Evolutionary conservation across 2,797 vertebrate species (phyloP).

Genomic region (Leptodactylus fallax): DNA sequence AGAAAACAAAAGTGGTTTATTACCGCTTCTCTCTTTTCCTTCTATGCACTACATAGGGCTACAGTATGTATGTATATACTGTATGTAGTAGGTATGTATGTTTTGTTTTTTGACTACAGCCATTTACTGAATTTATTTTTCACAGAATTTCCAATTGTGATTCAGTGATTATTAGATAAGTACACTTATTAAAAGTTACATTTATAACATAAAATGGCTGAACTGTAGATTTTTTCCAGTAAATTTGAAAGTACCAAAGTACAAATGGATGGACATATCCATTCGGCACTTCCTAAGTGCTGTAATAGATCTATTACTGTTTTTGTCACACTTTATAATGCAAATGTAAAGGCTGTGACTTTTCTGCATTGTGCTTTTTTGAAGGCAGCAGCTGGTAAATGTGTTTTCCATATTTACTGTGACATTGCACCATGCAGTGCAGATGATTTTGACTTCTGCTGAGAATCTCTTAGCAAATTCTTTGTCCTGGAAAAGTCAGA

Average conservation of each 20-base stretch:
- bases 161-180: too few species aligned
- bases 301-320: neutral
- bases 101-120: too few species aligned
- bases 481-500: constrained; percentile 53
- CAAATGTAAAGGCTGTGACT: constrained; percentile 36
- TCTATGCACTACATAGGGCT: too few species aligned
- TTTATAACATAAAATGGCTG: too few species aligned
- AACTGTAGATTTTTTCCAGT: neutral
- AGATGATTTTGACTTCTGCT: constrained; percentile 47
- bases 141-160: too few species aligned
- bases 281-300: neutral
- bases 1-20: too few species aligned
- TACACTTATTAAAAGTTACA: too few species aligned
- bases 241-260: neutral
- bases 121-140: too few species aligned
- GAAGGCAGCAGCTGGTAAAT: constrained; percentile 45
- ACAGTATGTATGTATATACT: too few species aligned
- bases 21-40: too few species aligned
- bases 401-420: constrained; percentile 52
- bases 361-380: constrained; percentile 32
- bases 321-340: constrained; percentile 30
- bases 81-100: too few species aligned
- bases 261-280: neutral
- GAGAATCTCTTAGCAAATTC: constrained; percentile 48
- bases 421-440: constrained; percentile 53